A percentile compares a stretch with the other conserved stretches of the same genome.
These are phyloP conservation scores for Drosophila cardini DNA, from an alignment of 1,140 invertebrate genomes.

Conservation along the genomic window DNA sequence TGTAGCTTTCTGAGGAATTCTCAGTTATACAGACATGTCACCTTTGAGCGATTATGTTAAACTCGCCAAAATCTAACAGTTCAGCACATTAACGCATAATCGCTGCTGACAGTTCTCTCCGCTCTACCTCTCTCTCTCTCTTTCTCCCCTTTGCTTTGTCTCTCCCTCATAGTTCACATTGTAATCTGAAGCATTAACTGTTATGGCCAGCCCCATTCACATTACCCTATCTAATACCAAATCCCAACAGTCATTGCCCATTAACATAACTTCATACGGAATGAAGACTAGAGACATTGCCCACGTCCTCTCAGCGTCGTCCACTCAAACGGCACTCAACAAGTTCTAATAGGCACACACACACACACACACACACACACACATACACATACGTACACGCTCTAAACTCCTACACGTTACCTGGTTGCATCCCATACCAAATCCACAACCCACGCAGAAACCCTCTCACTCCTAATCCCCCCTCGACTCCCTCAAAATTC, in stretches of 20 bases:
- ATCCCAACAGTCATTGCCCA: constrained; percentile 77
- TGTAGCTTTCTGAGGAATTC: neutral
- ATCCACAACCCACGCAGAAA: constrained; percentile 53
- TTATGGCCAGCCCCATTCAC: constrained; percentile 51
- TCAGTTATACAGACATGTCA: constrained; percentile 27
- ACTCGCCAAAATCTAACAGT: constrained; percentile 18
- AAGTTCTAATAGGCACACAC: constrained; percentile 70
- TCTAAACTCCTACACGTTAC: constrained; percentile 22
- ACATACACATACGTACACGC: neutral
- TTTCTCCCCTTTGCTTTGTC: neutral
- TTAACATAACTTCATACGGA: constrained; percentile 69
- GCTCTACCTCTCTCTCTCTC: constrained; percentile 17
- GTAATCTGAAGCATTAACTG: constrained; percentile 56
- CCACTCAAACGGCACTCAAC: constrained; percentile 67
- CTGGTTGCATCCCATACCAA: constrained; percentile 34
- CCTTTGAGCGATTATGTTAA: constrained; percentile 22
- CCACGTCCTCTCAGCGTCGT: constrained; percentile 53
- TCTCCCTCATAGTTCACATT: neutral
- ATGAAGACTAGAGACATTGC: constrained; percentile 43
- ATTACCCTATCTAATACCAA: constrained; percentile 74
- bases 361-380: constrained; percentile 13
- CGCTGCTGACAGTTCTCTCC: constrained; percentile 30
- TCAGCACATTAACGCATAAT: constrained; percentile 50
- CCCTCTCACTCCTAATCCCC: neutral
- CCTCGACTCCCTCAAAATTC: neutral